Conservation (phyloP, 1,140 invertebrate species). For the Argopecten irradians region DNA sequence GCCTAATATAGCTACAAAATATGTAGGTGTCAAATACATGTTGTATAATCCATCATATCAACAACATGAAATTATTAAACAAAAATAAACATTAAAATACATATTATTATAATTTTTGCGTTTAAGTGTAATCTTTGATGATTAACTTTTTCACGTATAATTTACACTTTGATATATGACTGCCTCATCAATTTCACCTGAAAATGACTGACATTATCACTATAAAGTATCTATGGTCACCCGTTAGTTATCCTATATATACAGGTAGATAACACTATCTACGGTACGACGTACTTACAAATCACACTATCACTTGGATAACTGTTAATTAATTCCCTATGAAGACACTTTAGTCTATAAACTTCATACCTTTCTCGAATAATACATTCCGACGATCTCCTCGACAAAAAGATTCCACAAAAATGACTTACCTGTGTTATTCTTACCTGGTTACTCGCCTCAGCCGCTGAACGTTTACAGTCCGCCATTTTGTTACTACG, state of each 20-base stretch:
- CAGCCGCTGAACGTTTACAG: neutral
- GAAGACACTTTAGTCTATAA: neutral
- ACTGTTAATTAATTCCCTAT: neutral
- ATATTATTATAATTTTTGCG: too few relatives aligned
- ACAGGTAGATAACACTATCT: neutral
- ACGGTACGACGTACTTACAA: neutral
- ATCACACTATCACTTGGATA: neutral
- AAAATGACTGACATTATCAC: neutral
- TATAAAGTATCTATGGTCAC: neutral
- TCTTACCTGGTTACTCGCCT: neutral
- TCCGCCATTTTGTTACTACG: conserved; percentile 20
- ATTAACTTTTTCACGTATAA: too few relatives aligned
- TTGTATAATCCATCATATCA: too few relatives aligned
- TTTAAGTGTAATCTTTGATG: too few relatives aligned
- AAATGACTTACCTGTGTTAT: conserved; percentile 3
- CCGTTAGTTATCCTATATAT: neutral
- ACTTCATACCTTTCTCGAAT: neutral
- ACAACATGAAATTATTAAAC: too few relatives aligned
- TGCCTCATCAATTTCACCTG: neutral
- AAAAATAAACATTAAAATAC: too few relatives aligned
- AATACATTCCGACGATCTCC: neutral
- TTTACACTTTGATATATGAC: neutral
- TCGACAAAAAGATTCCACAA: neutral
- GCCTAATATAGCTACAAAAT: too few relatives aligned
- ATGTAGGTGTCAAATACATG: too few relatives aligned